Conservation (phyloP, 2,888 invertebrate species). For the Oegoconia quadripuncta region DNA sequence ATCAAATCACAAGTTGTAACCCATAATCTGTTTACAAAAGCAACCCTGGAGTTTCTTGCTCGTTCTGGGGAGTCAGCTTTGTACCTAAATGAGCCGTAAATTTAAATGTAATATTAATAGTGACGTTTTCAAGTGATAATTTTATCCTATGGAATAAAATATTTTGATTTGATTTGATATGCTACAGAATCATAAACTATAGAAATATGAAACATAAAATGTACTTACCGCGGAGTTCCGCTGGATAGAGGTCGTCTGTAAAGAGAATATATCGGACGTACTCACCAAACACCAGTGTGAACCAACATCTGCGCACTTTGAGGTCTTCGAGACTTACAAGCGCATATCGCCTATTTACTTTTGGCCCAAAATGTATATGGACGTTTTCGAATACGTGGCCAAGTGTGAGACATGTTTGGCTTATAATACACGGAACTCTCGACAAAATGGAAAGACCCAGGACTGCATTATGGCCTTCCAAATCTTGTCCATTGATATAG, state of each 20-base stretch:
- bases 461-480: slow-evolving; percentile 24
- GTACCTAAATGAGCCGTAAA: too few relatives aligned
- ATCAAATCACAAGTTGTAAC: too few relatives aligned
- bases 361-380: slow-evolving; percentile 20
- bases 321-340: slow-evolving; percentile 25
- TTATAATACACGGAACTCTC: slow-evolving; percentile 10
- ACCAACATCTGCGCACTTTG: slow-evolving; percentile 21
- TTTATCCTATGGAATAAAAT: too few relatives aligned
- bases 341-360: slow-evolving; percentile 16
- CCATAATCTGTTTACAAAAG: too few relatives aligned
- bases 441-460: slow-evolving; percentile 25
- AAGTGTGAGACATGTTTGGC: slow-evolving; percentile 4
- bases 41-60: too few relatives aligned
- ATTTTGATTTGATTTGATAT: too few relatives aligned
- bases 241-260: slow-evolving; percentile 26
- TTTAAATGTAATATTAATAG: too few relatives aligned
- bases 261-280: slow-evolving; percentile 4
- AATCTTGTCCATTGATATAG: slow-evolving; percentile 21
- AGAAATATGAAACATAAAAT: slow-evolving; percentile 14
- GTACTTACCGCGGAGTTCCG: slow-evolving; percentile 18
- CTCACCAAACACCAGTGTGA: slow-evolving; percentile 21
- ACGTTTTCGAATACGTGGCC: slow-evolving; percentile 16
- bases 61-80: too few relatives aligned
- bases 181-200: slow-evolving; percentile 15
- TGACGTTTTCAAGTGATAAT: too few relatives aligned